Evolutionary conservation across 2,797 vertebrate species (phyloP).

Genomic region (Falco cherrug): DNA sequence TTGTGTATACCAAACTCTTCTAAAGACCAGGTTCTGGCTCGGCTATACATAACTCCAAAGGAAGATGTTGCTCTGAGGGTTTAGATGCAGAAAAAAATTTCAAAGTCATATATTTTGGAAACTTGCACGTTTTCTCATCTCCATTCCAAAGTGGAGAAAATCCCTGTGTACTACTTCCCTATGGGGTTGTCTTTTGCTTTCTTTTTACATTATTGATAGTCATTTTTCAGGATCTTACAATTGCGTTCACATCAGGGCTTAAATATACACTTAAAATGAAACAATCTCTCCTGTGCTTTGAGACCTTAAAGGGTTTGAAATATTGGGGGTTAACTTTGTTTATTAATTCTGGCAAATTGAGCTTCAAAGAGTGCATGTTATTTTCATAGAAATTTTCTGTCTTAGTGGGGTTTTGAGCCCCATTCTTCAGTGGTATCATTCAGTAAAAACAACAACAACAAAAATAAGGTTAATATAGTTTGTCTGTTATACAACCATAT

Average conservation of each 20-base stretch:
- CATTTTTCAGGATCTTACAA: constrained; percentile 23
- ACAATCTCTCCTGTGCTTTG: background rate
- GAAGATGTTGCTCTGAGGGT: background rate
- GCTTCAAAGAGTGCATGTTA: background rate
- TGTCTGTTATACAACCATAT: background rate
- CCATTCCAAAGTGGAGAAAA: background rate
- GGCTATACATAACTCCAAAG: background rate
- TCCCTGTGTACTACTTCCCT: background rate
- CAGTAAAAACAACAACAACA: background rate
- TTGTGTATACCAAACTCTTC: background rate
- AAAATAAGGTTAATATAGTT: background rate
- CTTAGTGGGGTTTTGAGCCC: background rate
- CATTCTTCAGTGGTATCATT: background rate
- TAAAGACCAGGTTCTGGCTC: background rate
- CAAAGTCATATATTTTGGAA: background rate
- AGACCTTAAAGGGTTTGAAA: background rate
- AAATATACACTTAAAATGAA: background rate
- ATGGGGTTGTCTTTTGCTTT: background rate
- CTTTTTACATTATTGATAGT: constrained; percentile 11
- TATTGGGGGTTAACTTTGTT: background rate
- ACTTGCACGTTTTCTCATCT: background rate
- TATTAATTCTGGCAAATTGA: background rate
- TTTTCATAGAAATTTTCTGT: background rate
- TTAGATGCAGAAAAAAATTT: background rate
- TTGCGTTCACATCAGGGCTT: background rate